These are phyloP conservation scores for Rotaria socialis DNA, from an alignment of 2,888 invertebrate species.

Conservation along the genomic window DNA sequence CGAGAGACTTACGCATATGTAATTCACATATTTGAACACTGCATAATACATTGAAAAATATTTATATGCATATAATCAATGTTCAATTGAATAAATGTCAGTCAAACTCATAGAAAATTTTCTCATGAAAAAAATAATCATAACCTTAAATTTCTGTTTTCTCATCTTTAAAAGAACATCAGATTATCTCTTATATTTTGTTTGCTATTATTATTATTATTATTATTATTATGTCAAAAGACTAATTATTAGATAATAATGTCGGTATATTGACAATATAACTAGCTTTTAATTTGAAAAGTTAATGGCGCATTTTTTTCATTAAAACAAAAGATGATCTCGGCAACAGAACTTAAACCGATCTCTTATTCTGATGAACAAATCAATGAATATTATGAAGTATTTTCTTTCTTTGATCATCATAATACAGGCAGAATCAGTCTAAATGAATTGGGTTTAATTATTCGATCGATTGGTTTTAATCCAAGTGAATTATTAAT, in stretches of 20 bases:
- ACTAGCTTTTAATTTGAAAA: background rate
- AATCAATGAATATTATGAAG: background rate
- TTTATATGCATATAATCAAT: too few species aligned
- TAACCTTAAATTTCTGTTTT: too few species aligned
- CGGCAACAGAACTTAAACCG: background rate
- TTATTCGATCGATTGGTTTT: constrained; percentile 12
- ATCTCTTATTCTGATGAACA: background rate
- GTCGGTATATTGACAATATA: too few species aligned
- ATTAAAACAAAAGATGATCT: background rate
- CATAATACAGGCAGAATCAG: background rate
- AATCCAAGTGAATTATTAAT: background rate
- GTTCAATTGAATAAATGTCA: background rate
- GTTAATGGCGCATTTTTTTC: background rate
- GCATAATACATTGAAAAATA: too few species aligned
- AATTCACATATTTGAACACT: too few species aligned
- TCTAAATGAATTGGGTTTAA: background rate
- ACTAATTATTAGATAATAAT: too few species aligned
- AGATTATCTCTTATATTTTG: too few species aligned
- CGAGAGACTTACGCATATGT: background rate
- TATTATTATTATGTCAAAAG: too few species aligned
- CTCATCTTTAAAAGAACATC: too few species aligned
- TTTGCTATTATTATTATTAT: too few species aligned
- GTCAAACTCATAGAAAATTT: too few species aligned
- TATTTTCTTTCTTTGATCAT: background rate
- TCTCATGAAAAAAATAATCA: too few species aligned